These are phyloP conservation scores for Sclerurus mexicanus DNA, from an alignment of 2,113 vertebrate species.

Conservation along the genomic window DNA sequence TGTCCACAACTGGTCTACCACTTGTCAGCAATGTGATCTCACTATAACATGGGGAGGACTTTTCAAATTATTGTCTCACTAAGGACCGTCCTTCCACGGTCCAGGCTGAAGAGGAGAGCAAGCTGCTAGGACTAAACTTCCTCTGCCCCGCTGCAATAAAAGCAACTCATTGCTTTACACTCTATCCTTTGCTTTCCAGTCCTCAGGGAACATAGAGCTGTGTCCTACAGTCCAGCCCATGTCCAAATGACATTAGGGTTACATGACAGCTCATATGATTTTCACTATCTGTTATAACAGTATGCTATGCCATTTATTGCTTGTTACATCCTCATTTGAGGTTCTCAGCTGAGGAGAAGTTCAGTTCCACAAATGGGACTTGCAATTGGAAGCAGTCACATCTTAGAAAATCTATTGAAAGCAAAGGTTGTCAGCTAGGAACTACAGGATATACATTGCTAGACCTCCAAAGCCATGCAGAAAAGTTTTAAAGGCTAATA, in stretches of 20 bases:
- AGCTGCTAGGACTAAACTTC: not conserved
- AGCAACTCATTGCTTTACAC: not conserved
- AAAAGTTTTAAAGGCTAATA: not conserved
- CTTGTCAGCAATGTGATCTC: not conserved
- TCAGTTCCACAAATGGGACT: not conserved
- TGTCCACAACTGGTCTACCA: not conserved
- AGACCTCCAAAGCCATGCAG: not conserved
- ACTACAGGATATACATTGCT: not conserved
- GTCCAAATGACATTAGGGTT: not conserved
- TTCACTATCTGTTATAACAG: not conserved
- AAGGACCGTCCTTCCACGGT: not conserved
- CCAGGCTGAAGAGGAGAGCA: not conserved
- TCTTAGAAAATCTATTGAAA: not conserved
- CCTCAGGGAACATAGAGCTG: not conserved
- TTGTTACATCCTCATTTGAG: not conserved
- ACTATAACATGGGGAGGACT: fast-evolving
- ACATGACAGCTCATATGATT: not conserved
- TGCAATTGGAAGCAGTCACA: not conserved
- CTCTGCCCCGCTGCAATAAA: fast-evolving
- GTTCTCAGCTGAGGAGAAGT: not conserved
- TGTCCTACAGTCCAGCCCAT: not conserved
- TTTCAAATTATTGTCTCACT: not conserved
- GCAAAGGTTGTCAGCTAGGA: not conserved
- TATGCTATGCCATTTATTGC: not conserved
- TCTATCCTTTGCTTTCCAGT: not conserved